Evolutionary conservation across 2,888 invertebrate species (phyloP).

Genomic region (Epirrhoe alternata): DNA sequence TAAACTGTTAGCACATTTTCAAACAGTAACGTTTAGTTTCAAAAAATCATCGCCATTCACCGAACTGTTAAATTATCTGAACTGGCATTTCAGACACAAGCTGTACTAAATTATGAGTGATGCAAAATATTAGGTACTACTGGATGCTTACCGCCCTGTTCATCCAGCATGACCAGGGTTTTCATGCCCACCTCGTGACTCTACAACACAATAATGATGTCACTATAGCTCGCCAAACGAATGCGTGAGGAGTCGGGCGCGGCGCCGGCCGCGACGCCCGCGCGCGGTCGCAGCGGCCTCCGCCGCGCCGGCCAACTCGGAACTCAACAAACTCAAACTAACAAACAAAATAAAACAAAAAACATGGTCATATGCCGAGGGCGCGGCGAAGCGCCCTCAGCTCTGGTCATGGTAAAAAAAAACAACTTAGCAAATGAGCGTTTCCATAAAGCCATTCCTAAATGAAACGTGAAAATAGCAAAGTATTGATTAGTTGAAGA

Average conservation of each 20-base stretch:
- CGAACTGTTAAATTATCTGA: conserved; percentile 73
- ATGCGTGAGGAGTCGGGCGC: conserved; percentile 70
- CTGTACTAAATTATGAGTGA: conserved; percentile 82
- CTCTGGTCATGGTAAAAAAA: conserved; percentile 63
- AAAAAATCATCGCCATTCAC: conserved; percentile 71
- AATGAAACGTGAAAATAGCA: conserved; percentile 80
- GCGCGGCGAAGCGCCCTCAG: conserved; percentile 50
- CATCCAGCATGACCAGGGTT: conserved; percentile 99
- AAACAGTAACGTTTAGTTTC: conserved; percentile 64
- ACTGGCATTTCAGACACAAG: conserved; percentile 82
- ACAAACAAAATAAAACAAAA: conserved; percentile 72
- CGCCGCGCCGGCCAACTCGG: conserved; percentile 68
- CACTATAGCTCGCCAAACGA: conserved; percentile 84
- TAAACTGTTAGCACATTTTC: conserved; percentile 76
- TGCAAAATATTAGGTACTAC: conserved; percentile 81
- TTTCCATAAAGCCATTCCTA: conserved; percentile 82
- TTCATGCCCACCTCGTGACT: conserved; percentile 99
- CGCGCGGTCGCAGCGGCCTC: conserved; percentile 43
- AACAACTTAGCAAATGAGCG: conserved; percentile 81
- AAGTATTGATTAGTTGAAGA: conserved; percentile 74
- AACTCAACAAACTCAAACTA: conserved; percentile 75
- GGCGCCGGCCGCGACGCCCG: conserved; percentile 57
- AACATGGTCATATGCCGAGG: conserved; percentile 66
- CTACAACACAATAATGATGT: conserved; percentile 91
- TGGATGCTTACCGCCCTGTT: conserved; percentile 99